Evolutionary conservation across 2,888 invertebrate species (phyloP), one percentile per base, ranked within the genome.

Genomic region (Saturnia pavonia): DNA sequence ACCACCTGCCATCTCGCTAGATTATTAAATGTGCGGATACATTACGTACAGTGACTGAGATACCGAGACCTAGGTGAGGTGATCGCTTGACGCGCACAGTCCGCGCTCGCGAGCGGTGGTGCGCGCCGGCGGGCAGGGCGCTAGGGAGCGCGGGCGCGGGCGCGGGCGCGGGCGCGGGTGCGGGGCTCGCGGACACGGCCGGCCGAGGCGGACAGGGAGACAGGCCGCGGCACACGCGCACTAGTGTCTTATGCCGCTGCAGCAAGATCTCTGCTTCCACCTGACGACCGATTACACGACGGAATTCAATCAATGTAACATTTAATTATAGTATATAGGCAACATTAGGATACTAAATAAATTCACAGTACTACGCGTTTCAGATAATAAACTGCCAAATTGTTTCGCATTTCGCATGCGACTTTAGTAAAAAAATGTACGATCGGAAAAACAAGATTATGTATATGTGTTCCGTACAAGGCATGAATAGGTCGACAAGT

Each of bases 241-340:
- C 95, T 75, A 97, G 96, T 68, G 97, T 97, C 91, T 97, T 97
- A 91, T 97, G 97, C 43, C 97, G 94, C 89, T 98, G 97, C 70
- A 98, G 94, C 74, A 97, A 95, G 80, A 98, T 98, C 92, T 98
- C 97, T 0, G 97, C 97, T 85, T 98, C 97, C 79, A 98, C 94
- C 94, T 97, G 96, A 75, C 95, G 43, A 45, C 48, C 3, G 12
- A n/a, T 9, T 19, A 57, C 14, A 60, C 57, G 27, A 27, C 3
- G 7, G 11, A 60, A 3, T 25, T 60, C 14, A 3, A 48, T 19
- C 19, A 48, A 16, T 19, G 19, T 4, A 34, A 34, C 34, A 34
- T 34, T 34, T 34, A 2, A 34, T 34, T 34, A 34, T 34, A 34
- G 34, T 34, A 34, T 34, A 34, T 34, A 34, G 34, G 34, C 6